These are phyloP conservation scores for Aplidium turbinatum DNA, from an alignment of 23 tunicate genomes.

Conservation along the genomic window DNA sequence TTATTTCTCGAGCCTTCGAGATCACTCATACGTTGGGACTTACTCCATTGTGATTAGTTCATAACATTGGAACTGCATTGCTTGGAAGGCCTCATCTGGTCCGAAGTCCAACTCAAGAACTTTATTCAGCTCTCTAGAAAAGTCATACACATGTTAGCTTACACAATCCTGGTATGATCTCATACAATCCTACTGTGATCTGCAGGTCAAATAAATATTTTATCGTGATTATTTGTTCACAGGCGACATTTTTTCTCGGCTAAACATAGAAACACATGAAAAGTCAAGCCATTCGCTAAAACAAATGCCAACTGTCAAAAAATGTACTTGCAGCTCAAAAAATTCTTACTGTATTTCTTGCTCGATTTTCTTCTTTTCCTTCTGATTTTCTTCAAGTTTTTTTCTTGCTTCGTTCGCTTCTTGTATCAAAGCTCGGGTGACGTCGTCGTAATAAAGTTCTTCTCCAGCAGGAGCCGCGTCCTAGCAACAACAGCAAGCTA, in stretches of 20 bases:
- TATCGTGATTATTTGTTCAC: too few relatives aligned
- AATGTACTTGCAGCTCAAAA: too few relatives aligned
- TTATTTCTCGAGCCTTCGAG: neutral
- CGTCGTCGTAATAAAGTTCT: constrained; percentile 34
- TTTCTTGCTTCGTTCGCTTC: constrained; percentile 63
- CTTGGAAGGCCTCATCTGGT: constrained; percentile 63
- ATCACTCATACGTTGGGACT: neutral
- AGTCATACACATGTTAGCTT: too few relatives aligned
- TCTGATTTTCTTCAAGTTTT: constrained; percentile 27
- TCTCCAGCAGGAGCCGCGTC: too few relatives aligned
- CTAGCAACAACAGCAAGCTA: too few relatives aligned
- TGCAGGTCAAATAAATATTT: too few relatives aligned
- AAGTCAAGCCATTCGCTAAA: too few relatives aligned
- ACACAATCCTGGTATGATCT: too few relatives aligned
- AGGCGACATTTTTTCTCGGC: too few relatives aligned
- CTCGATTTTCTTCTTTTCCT: constrained; percentile 47
- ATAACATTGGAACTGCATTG: constrained; percentile 45
- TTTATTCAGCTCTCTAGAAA: constrained; percentile 35
- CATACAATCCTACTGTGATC: too few relatives aligned
- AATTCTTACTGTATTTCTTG: constrained; percentile 62
- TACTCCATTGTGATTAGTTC: constrained; percentile 53
- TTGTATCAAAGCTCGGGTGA: constrained; percentile 40
- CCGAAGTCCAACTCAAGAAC: constrained; percentile 82
- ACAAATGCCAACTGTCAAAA: too few relatives aligned
- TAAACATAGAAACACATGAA: too few relatives aligned